Evolutionary conservation across 1,140 invertebrate genomes (phyloP), one percentile per base, ranked within the genome.

Genomic region (Tyrophagus putrescentiae): DNA sequence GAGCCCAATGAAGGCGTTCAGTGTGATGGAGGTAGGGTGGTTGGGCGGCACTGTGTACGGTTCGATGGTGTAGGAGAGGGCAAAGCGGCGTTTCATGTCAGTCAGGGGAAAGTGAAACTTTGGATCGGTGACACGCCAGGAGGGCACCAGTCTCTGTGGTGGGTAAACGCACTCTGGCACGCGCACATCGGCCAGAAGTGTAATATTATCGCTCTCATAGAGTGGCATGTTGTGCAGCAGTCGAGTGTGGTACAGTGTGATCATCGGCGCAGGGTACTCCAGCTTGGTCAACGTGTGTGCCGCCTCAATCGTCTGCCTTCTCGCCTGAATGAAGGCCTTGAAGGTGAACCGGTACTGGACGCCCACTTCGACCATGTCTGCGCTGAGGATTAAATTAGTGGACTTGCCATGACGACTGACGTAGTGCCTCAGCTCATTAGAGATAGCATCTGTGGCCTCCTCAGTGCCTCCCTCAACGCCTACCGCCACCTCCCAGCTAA

Each of bases 1-100:
- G 29, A 50, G 34, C n/a, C 62, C 62, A 32, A 63, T 44, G 48
- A 61, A 60, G 13, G 62, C 39, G 21, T 45, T 57, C 27, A 63
- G 18, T 18, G 32, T 34, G 21, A 63, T 52, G 11, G 57, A 50
- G 16, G 48, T 58, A 18, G 58, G 31, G 13, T 60, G 57, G 44
- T 63, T 25, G 16, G 27, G 13, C 16, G 62, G 62, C 25, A 63
- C 16, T 56, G 62, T 54, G 31, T 33, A 60, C 48, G 62, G 62
- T 23, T 34, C 28, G 9, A 63, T 21, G 7, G 23, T 31, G 27
- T 60, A 63, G 4, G 42, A 25, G 9, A 41, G 6, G 1, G 56
- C 39, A 31, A 31, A 41, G 6, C 39, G n/a, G 28, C 54, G 11
- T 1, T 27, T 41, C n/a, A 60, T 48, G 21, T 63, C 34, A n/a